Base-by-base conservation (phyloP, 2,797 vertebrate species). In the Selene dorsalis region DNA sequence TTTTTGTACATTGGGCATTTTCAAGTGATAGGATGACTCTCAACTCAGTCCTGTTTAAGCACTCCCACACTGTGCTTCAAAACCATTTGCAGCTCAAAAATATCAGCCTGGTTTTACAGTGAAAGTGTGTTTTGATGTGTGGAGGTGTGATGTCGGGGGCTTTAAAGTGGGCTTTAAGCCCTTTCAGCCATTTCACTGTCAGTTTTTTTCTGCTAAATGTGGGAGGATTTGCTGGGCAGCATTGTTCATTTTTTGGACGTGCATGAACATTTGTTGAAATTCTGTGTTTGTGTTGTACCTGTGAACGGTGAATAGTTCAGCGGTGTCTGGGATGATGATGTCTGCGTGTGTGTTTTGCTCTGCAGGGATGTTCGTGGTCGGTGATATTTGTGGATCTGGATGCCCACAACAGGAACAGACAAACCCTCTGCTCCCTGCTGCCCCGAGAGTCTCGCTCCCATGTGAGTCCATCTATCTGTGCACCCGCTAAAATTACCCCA, bases 301-400 rank as follows among this genome's bases (percentile, higher is more conserved):
- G 69, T 64, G 50, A 32, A 35, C 22, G 58, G 30, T 71, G 68
- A 75, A 63, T 11, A 28, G 77, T 64, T 83, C n/a, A 71, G 24
- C 62, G 57, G 43, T 82, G 74, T 77, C 67, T 41, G 10, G 3
- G 12, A 45, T 72, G 30, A 18, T 66, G n/a, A 18, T 66, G n/a
- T 77, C 43, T 85, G 41, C 72, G 22, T 52, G 2, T 80, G 30
- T 83, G 69, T 74, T 64, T 75, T 87, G 28, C 50, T 80, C 79
- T 80, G 69, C 84, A 96, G 95, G 95, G 95, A 70, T 99, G 98
- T 88, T 99, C 98, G 0, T 99, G 98, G 98, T 99, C 98, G 13
- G 97, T 99, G 83, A 99, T 99, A 92, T 99, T 99, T 91, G 98
- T 99, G 94, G 98, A 99, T 93, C 94, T 99, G 28, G 98, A 99